These are phyloP conservation scores for Tupaia tana DNA, from an alignment of 2,113 vertebrate species.

Conservation along the genomic window DNA sequence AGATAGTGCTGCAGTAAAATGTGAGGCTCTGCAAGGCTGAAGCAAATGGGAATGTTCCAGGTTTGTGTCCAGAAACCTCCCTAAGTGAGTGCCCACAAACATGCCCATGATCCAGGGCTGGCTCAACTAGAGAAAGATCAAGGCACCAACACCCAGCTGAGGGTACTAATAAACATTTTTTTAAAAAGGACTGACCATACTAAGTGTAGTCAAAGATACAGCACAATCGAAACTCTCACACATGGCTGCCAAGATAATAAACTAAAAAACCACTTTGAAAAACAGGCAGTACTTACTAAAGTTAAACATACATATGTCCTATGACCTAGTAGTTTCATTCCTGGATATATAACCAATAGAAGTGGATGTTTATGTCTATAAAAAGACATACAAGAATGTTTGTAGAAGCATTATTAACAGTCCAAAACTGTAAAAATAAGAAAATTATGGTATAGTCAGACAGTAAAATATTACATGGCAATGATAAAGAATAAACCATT, in stretches of 20 bases:
- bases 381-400: conserved; percentile 25
- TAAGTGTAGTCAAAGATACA: neutral
- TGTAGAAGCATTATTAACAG: neutral
- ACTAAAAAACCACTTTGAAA: conserved; percentile 30
- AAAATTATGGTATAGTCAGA: neutral
- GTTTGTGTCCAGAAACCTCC: too few relatives aligned
- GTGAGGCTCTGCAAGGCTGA: too few relatives aligned
- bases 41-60: too few relatives aligned
- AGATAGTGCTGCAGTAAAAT: too few relatives aligned
- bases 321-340: conserved; percentile 16
- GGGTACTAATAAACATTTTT: too few relatives aligned
- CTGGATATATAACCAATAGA: neutral
- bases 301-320: neutral
- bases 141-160: too few relatives aligned
- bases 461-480: neutral
- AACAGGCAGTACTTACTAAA: neutral
- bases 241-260: neutral
- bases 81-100: too few relatives aligned
- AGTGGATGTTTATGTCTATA: neutral
- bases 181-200: conserved; percentile 1
- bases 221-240: conserved; percentile 24
- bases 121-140: too few relatives aligned
- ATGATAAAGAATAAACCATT: conserved; percentile 30
- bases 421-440: conserved; percentile 20
- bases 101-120: too few relatives aligned